Conservation (phyloP, 2,113 vertebrate genomes). For the Hyperopisus bebe region DNA sequence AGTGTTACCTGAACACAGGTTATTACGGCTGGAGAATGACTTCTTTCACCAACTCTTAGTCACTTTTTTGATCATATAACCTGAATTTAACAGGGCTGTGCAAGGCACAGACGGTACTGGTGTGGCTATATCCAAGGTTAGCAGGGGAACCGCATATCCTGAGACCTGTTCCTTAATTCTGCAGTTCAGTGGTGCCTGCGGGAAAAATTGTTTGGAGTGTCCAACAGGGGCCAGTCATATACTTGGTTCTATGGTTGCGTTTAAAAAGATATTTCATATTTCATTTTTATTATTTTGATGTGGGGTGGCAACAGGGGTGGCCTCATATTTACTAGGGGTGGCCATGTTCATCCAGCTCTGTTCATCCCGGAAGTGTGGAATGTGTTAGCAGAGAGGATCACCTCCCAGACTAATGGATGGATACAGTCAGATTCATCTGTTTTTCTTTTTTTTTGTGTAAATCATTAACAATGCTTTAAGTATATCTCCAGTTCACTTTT, state of each 20-base stretch:
- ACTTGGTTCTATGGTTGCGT: not conserved
- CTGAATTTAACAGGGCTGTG: not conserved
- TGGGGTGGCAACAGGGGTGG: not conserved
- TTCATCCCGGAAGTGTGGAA: not conserved
- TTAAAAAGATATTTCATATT: not conserved
- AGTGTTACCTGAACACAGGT: not conserved
- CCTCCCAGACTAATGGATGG: not conserved
- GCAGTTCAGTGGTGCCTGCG: not conserved
- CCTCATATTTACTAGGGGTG: not conserved
- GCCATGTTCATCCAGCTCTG: too few species aligned
- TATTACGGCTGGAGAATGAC: not conserved
- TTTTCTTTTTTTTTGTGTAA: not conserved
- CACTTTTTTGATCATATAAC: not conserved
- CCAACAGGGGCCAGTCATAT: not conserved
- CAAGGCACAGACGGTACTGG: too few species aligned
- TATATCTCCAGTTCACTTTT: not conserved
- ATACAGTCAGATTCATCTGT: not conserved
- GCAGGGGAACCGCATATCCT: too few species aligned
- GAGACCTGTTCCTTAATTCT: not conserved
- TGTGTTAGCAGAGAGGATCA: not conserved
- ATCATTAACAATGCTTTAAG: not conserved
- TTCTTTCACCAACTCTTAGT: not conserved
- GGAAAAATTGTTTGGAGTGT: not conserved
- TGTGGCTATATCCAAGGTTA: too few species aligned
- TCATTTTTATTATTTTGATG: not conserved